Evolutionary conservation across 2,888 invertebrate genomes (phyloP), one percentile per base, ranked within the genome.

Genomic region (Cremastinae sp.): DNA sequence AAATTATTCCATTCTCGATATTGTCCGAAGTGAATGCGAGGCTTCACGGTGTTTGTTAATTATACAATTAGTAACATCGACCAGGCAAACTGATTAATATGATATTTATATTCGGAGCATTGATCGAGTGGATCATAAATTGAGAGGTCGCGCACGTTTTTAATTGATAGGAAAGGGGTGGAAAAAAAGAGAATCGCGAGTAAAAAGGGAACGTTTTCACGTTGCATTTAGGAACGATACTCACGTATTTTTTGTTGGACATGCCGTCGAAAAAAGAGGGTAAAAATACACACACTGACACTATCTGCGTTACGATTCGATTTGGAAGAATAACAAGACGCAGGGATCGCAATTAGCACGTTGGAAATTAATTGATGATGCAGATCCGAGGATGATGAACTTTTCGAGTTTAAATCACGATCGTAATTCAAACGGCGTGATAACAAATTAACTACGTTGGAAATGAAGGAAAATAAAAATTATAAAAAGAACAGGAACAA

Each of bases 51-150:
- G 12, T 35, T 65, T 65, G 75, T 71, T 59, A 70, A 70, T 75
- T 66, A 71, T 66, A 41, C 65, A 51, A 75, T 70, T 75, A 75
- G 70, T 55, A 41, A 49, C 55, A 61, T 66, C 65, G 65, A 65
- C 59, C 18, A 47, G 14, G 59, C 58, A 66, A 70, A 66, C 65
- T 53, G 59, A 75, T 71, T 59, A 70, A 75, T 70, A 70, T 55
- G 47, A 16, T 45, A 75, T 70, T 62, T 61, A 20, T 43, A 59
- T 41, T 43, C 35, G 51, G 9, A 10, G 14, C 28, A 39, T 4
- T 37, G 56, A 12, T 14, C 12, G 37, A 37, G 39, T 9, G 8
- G 9, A 28, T 41, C 28, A 28, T 22, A 12, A 45, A 45, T 14
- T 41, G 22, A 41, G 28, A 37, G 28, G 28, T 53, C 14, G 22